These are phyloP conservation scores for Dynastes hyllus DNA, from an alignment of 2,888 invertebrate species.

Conservation along the genomic window DNA sequence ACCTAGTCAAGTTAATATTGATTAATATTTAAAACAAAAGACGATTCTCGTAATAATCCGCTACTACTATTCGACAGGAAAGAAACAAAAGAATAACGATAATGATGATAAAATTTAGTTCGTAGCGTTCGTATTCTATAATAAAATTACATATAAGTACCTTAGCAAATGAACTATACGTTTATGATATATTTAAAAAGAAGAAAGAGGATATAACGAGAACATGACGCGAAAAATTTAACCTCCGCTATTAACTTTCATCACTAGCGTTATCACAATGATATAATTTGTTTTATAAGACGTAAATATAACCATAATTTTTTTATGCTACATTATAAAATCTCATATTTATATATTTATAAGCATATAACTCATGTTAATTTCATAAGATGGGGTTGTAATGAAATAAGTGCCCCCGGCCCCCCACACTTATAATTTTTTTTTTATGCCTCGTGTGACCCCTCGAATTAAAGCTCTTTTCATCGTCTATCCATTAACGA, in stretches of 20 bases:
- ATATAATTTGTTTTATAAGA: constrained; percentile 21
- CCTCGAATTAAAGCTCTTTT: too few relatives aligned
- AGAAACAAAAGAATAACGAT: background rate
- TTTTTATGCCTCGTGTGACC: too few relatives aligned
- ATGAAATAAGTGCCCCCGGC: background rate
- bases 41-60: constrained; percentile 47
- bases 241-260: too few relatives aligned
- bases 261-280: background rate
- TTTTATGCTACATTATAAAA: constrained; percentile 49
- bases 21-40: constrained; percentile 54
- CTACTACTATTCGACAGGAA: constrained; percentile 54
- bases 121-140: constrained; percentile 7
- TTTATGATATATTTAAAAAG: background rate
- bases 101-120: constrained; percentile 11
- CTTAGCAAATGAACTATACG: constrained; percentile 13
- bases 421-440: too few relatives aligned
- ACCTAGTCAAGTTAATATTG: constrained; percentile 56
- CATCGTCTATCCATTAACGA: too few relatives aligned
- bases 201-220: background rate
- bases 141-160: background rate
- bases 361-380: constrained; percentile 42
- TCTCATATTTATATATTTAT: constrained; percentile 40
- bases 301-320: constrained; percentile 12
- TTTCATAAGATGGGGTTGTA: constrained; percentile 26
- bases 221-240: too few relatives aligned